Conservation (phyloP, 2,797 vertebrate genomes). For the Bufotes viridis region DNA sequence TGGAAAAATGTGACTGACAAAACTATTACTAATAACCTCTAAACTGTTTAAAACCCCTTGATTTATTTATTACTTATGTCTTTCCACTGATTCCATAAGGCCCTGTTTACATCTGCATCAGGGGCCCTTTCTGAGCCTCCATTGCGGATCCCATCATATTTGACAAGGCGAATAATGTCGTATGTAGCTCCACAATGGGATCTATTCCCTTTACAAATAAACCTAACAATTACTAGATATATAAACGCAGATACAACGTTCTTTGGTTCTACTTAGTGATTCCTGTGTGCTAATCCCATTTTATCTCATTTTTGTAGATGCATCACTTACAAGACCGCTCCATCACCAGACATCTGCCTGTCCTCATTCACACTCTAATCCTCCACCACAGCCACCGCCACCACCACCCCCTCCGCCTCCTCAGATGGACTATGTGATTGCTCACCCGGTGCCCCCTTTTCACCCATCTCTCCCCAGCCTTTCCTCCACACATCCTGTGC, state of each 20-base stretch:
- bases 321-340: constrained; percentile 90
- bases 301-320: constrained; percentile 78
- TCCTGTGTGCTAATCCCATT: neutral
- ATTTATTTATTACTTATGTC: too few relatives aligned
- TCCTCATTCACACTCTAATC: constrained; percentile 92
- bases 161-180: too few relatives aligned
- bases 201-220: too few relatives aligned
- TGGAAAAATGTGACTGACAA: too few relatives aligned
- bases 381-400: constrained; percentile 87
- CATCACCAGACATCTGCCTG: constrained; percentile 93
- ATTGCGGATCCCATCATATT: too few relatives aligned
- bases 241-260: neutral
- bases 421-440: constrained; percentile 93
- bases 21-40: neutral
- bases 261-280: neutral
- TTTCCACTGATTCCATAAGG: too few relatives aligned
- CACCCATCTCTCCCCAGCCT: constrained; percentile 89
- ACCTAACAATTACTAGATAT: neutral
- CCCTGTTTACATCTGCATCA: too few relatives aligned
- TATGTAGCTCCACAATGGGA: too few relatives aligned
- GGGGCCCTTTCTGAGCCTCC: too few relatives aligned
- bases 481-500: constrained; percentile 85
- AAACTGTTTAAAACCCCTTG: neutral
- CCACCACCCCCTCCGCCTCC: constrained; percentile 82
- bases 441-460: constrained; percentile 92